Evolutionary conservation across 2,888 invertebrate species (phyloP), one percentile per base, ranked within the genome.

Genomic region (Omphaloscelis lunosa): DNA sequence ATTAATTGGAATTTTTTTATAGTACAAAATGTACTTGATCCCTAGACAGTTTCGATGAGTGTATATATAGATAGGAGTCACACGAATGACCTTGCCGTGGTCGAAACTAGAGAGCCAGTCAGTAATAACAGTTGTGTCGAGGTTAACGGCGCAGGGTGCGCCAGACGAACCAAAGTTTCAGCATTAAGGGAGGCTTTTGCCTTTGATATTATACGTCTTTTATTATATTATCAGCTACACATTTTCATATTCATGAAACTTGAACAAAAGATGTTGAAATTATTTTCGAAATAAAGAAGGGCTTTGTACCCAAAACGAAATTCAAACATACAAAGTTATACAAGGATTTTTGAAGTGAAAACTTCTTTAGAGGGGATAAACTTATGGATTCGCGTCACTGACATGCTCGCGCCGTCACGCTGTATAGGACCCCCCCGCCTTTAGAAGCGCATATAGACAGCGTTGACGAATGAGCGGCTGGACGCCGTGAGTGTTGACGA

Each of bases 281-380:
- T 77, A 59, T n/a, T 29, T 78, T 59, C 15, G 2, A 51, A 68
- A 58, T 29, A 79, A 34, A 68, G 45, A 72, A 34, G 9, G 17
- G 8, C 51, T 51, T 53, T 69, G 23, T 61, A 27, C 11, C 8
- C 27, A 20, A 61, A 79, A 27, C 8, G 41, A 70, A 34, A 45
- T 15, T 23, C 27, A 53, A 69, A 20, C 5, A 51, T 29, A 58
- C 4, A 58, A 29, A 29, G n/a, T 0, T 7, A 8, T 6, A 29
- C 29, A 39, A 59, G n/a, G 15, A 8, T 9, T 48, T 41, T 41
- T 41, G 11, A 41, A 41, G 41, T 41, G 45, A 45, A 45, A 45
- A 11, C 45, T 5, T 15, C 15, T 45, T 45, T 45, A 45, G 12
- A 15, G 39, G 39, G 39, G 2, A 41, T 15, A 15, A 45, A 4